Percentiles rank a stretch among this genome's conserved stretches.
phyloP scores from a whole-genome alignment of 2,797 vertebrate genomes.

The Xyrichtys novacula region DNA sequence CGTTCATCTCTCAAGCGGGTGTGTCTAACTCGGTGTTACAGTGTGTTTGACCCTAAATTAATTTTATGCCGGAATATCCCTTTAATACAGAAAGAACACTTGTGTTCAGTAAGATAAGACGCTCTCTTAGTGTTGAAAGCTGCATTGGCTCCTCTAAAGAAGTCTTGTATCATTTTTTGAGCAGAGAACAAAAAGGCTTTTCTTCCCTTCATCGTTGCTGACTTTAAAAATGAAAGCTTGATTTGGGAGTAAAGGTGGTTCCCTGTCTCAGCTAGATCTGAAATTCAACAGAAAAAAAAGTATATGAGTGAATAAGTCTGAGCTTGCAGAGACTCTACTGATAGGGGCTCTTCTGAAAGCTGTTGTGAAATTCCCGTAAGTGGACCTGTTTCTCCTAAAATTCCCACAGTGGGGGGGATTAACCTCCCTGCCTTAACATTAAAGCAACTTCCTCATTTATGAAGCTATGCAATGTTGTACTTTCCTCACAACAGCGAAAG shows the following conservation, averaged over 20 bases:
- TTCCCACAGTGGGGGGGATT: background rate
- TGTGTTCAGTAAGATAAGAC: too few species aligned
- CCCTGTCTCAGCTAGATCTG: background rate
- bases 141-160: background rate
- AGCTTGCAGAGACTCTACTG: background rate
- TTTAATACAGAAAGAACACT: too few species aligned
- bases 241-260: slow-evolving; percentile 1
- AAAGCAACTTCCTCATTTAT: slow-evolving; percentile 41
- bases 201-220: background rate
- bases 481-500: slow-evolving; percentile 46
- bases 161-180: background rate
- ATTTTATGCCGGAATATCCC: too few species aligned
- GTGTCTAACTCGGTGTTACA: too few species aligned
- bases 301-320: background rate
- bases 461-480: slow-evolving; percentile 15
- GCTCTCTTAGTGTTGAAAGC: background rate
- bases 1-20: too few species aligned
- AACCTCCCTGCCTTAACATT: background rate
- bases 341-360: background rate
- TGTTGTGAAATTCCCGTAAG: background rate
- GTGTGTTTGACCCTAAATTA: too few species aligned
- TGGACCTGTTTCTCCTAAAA: slow-evolving; percentile 22
- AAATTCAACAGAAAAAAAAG: background rate
- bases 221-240: background rate
- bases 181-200: background rate